Evolutionary conservation across 2,888 invertebrate species (phyloP), one percentile per base, ranked within the genome.

Genomic region (Abrostola tripartita): DNA sequence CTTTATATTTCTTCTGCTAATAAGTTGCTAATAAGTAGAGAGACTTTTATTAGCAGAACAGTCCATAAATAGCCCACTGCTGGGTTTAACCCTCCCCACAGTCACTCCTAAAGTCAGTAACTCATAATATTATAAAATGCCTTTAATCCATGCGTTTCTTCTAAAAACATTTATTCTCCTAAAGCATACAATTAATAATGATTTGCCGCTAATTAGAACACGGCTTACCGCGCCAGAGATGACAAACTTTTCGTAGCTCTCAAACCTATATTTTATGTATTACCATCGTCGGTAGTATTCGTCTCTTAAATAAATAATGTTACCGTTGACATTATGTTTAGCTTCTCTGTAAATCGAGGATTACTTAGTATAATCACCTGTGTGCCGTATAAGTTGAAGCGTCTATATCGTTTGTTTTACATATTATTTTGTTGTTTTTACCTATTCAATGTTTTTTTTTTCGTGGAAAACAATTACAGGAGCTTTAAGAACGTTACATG

Each of bases 301-400:
- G 40, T 58, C 40, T 41, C 1, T n/a, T 61, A 55, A 72, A 72
- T 71, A 72, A 67, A 72, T 67, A 59, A 67, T 55, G 68, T 24
- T 37, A 41, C 24, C 56, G 44, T 67, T 50, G 49, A 38, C 41
- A n/a, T 47, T 57, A 38, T 56, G 37, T 67, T 50, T 55, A 37
- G 24, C 12, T 50, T 57, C 14, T 49, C 24, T 49, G 52, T 66
- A 47, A 47, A 24, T 36, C 0, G 12, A 47, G 41, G 41, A 9
- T 53, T 60, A 57, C 41, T 65, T 53, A 40, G 44, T 38, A 41
- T 54, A 44, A 11, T 37, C 35, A 38, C 14, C 35, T n/a, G 55
- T 36, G 47, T 9, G 37, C 10, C 12, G 41, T 12, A 8, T 37
- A 8, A 5, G 11, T 41, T 11, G n/a, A n/a, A 52, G 6, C 51